Percentiles rank a stretch among this genome's conserved stretches.
These are phyloP conservation scores for Silurus lanzhouensis DNA, from an alignment of 2,797 vertebrate genomes.

Conservation along the genomic window DNA sequence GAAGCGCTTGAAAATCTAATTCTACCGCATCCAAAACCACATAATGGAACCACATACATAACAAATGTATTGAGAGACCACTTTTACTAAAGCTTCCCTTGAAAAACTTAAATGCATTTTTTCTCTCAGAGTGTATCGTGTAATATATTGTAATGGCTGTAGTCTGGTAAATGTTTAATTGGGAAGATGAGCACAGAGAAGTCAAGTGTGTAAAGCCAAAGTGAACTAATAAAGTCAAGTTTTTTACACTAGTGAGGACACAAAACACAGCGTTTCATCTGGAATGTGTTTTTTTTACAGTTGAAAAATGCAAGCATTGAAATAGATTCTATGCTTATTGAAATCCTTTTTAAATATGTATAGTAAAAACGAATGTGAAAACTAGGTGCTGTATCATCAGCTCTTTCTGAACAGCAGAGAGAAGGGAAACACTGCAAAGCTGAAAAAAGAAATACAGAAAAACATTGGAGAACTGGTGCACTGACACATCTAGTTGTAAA, in stretches of 20 bases:
- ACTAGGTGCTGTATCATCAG: neutral
- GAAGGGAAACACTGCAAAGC: constrained; percentile 46
- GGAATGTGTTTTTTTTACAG: constrained; percentile 10
- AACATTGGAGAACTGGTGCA: neutral
- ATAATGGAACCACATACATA: too few species aligned
- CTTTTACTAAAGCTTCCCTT: neutral
- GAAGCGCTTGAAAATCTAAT: too few species aligned
- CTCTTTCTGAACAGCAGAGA: constrained; percentile 45
- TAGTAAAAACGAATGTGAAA: neutral
- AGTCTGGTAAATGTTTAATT: constrained; percentile 19
- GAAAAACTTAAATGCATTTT: neutral
- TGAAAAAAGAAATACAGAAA: constrained; percentile 23
- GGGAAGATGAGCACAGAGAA: neutral
- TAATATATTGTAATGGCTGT: neutral
- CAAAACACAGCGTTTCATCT: constrained; percentile 27
- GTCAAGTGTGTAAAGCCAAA: constrained; percentile 49
- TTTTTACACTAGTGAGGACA: constrained; percentile 11
- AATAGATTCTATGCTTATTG: neutral
- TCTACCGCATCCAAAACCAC: too few species aligned
- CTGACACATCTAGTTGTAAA: neutral
- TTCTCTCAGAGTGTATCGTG: neutral
- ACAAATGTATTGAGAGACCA: too few species aligned
- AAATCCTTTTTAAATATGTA: constrained; percentile 2
- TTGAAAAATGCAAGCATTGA: neutral
- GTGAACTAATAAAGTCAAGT: constrained; percentile 40